A percentile compares a stretch with the other conserved stretches of the same genome.
phyloP scores from a whole-genome alignment of 2,797 vertebrate genomes.

The Dryobates pubescens region DNA sequence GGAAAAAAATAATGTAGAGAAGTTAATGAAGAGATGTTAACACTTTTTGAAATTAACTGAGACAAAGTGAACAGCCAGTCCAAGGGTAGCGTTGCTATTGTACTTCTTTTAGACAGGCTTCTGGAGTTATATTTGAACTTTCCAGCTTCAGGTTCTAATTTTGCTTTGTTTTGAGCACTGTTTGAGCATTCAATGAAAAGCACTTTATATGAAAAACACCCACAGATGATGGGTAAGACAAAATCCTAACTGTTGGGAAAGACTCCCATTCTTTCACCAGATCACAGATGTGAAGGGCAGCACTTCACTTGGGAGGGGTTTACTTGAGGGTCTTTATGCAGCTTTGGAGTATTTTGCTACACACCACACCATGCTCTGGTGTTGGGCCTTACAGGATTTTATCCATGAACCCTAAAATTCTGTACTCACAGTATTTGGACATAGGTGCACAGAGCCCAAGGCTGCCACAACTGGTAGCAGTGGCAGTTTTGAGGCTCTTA shows the following conservation, averaged over 20 bases:
- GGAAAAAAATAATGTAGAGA: neutral
- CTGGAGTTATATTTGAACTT: neutral
- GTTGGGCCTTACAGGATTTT: neutral
- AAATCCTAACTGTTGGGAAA: neutral
- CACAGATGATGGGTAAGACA: neutral
- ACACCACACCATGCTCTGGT: neutral
- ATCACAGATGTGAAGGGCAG: neutral
- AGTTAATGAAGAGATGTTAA: neutral
- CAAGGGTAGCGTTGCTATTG: neutral
- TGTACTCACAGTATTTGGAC: neutral
- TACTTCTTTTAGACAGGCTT: neutral
- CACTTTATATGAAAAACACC: neutral
- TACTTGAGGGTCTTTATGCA: neutral
- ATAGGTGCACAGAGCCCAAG: neutral
- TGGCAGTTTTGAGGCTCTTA: neutral
- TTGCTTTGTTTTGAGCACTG: neutral
- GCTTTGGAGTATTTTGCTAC: neutral
- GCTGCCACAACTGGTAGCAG: accelerated
- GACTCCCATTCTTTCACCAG: neutral
- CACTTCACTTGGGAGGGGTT: neutral
- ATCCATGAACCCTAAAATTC: neutral
- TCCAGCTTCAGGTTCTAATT: neutral
- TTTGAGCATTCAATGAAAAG: neutral
- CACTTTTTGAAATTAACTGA: neutral
- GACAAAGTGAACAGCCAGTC: neutral